Evolutionary conservation across 2,797 vertebrate species (phyloP), one percentile per base, ranked within the genome.

Genomic region (Rhinophrynus dorsalis): DNA sequence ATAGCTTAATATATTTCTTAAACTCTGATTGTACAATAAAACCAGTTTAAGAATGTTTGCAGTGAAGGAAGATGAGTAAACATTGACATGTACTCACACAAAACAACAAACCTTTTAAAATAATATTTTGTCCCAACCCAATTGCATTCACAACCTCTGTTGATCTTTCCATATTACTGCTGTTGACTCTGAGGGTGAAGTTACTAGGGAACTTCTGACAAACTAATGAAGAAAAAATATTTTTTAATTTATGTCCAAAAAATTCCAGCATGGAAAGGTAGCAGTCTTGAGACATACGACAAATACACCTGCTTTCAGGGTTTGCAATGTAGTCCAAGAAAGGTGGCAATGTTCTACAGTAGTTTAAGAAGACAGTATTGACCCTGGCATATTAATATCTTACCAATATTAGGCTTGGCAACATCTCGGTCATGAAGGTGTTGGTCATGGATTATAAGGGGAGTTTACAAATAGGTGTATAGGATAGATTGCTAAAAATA

Each of bases 111-210:
- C 17, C 37, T 35, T 56, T 44, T 30, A 11, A 42, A 11, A 38
- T 24, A 10, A 6, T 15, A 56, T 15, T 18, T 56, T 32, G 27
- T 68, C 23, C 32, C 56, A 50, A 18, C 45, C 66, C 24, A 55
- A 33, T 12, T 29, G 7, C 2, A 45, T 44, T 37, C 13, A 21
- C 15, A 62, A 55, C 47, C 24, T 40, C 29, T 69, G 27, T 69
- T 69, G 67, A 69, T 54, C n/a, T 69, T 61, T 69, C 67, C 48
- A 54, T 55, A 42, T 55, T 70, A 56, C 58, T 47, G 29, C 37
- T 70, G 29, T 55, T 62, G 48, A 69, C 30, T 69, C n/a, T 62
- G 54, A 21, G 67, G 48, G 67, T 62, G 58, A 61, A 61, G 37
- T 44, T 42, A 21, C 30, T 44, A 45, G 26, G 58, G 9, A 44